phyloP scores from a whole-genome alignment of 1,140 invertebrate genomes.

The Atta texana region DNA sequence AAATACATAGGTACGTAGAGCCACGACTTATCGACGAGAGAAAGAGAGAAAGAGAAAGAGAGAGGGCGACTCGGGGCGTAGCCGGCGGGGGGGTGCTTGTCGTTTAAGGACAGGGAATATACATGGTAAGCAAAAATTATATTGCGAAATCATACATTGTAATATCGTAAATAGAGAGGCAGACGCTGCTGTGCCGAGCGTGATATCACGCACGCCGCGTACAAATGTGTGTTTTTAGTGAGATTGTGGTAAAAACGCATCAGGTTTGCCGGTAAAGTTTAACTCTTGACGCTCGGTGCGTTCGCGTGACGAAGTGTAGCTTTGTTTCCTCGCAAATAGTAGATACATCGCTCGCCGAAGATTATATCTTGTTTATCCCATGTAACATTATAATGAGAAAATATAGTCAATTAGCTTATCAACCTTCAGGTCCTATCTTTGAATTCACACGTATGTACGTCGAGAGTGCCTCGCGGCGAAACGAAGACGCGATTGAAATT shows the following conservation, averaged over 20 bases:
- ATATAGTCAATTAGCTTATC: conserved; percentile 38
- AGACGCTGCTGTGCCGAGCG: conserved; percentile 4
- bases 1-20: conserved; percentile 44
- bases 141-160: conserved; percentile 24
- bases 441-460: conserved; percentile 15
- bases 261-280: background rate
- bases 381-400: conserved; percentile 22
- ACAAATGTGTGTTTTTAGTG: conserved; percentile 25
- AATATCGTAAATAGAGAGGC: conserved; percentile 47
- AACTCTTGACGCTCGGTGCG: background rate
- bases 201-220: conserved; percentile 16
- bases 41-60: background rate
- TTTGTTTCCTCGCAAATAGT: conserved; percentile 26
- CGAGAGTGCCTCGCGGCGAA: background rate
- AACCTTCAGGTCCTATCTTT: background rate
- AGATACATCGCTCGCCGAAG: background rate
- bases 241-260: background rate
- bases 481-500: conserved; percentile 17
- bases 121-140: conserved; percentile 13
- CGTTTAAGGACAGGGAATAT: conserved; percentile 32
- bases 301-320: conserved; percentile 11
- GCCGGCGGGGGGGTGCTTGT: conserved; percentile 21
- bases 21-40: conserved; percentile 39
- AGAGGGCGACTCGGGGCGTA: conserved; percentile 1
- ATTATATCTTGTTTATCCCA: conserved; percentile 24